These are phyloP conservation scores for Lepus timidus DNA, from an alignment of 2,113 vertebrate genomes.

Conservation along the genomic window DNA sequence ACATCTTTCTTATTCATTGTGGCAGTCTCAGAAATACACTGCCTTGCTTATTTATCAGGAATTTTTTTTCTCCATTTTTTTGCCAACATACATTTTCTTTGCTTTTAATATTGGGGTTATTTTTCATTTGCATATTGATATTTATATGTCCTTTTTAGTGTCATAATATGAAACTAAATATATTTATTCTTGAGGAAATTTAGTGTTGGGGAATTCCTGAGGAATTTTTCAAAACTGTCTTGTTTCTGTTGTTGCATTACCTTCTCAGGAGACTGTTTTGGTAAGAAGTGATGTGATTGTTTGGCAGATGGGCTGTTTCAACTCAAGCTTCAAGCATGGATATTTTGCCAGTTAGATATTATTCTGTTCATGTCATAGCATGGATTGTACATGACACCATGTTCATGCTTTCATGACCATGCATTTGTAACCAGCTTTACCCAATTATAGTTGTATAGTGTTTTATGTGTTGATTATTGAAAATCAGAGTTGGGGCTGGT, in stretches of 20 bases:
- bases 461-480: constrained; percentile 8
- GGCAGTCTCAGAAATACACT: background rate
- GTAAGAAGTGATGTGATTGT: constrained; percentile 88
- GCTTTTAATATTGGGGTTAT: constrained; percentile 49
- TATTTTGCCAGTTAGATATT: constrained; percentile 65
- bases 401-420: constrained; percentile 33
- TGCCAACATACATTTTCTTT: constrained; percentile 44
- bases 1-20: constrained; percentile 20
- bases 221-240: constrained; percentile 86
- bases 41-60: constrained; percentile 1
- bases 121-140: constrained; percentile 54
- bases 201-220: constrained; percentile 56
- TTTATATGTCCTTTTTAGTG: constrained; percentile 47
- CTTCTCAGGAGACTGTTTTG: constrained; percentile 93
- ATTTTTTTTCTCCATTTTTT: constrained; percentile 18
- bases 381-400: constrained; percentile 59
- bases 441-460: background rate
- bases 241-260: constrained; percentile 87
- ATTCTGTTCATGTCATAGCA: constrained; percentile 63
- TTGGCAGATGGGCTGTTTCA: constrained; percentile 57
- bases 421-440: constrained; percentile 32
- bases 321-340: constrained; percentile 76
- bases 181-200: constrained; percentile 65
- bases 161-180: constrained; percentile 33
- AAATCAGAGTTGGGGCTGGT: too few relatives aligned